Conservation (phyloP, 2,888 invertebrate genomes). For the Trissolcus japonicus region DNA sequence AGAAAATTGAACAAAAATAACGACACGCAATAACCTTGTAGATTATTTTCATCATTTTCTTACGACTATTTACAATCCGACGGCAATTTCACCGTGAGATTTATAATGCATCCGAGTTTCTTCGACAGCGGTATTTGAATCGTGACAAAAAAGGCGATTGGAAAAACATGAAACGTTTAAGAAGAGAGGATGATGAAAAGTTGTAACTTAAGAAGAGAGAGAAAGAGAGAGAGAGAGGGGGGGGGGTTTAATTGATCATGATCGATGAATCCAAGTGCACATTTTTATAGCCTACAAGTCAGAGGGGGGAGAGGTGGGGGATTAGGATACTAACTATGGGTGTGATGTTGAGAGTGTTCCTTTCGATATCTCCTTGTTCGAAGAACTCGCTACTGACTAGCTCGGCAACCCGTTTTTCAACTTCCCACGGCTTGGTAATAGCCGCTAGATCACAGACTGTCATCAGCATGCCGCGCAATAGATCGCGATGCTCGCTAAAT, state of each 20-base stretch:
- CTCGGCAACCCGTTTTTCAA: slow-evolving; percentile 93
- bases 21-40: not conserved
- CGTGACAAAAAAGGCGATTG: too few species aligned
- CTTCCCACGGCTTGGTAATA: slow-evolving; percentile 95
- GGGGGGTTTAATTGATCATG: not conserved
- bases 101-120: slow-evolving; percentile 2
- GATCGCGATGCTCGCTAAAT: slow-evolving; percentile 86
- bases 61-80: slow-evolving; percentile 20
- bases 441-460: slow-evolving; percentile 96
- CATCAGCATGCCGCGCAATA: slow-evolving; percentile 94
- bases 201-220: not conserved
- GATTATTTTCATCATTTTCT: not conserved
- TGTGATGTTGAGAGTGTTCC: slow-evolving; percentile 91
- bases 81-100: slow-evolving; percentile 8
- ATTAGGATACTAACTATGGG: slow-evolving; percentile 84
- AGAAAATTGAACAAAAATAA: not conserved
- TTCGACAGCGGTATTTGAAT: not conserved
- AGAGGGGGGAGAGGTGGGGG: not conserved
- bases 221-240: too few species aligned
- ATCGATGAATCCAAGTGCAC: not conserved
- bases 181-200: slow-evolving; percentile 10
- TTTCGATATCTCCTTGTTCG: slow-evolving; percentile 93
- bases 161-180: not conserved
- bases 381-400: slow-evolving; percentile 95
- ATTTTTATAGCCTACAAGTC: not conserved